phyloP scores from a whole-genome alignment of 1,140 invertebrate species.

The Magallana angulata region DNA sequence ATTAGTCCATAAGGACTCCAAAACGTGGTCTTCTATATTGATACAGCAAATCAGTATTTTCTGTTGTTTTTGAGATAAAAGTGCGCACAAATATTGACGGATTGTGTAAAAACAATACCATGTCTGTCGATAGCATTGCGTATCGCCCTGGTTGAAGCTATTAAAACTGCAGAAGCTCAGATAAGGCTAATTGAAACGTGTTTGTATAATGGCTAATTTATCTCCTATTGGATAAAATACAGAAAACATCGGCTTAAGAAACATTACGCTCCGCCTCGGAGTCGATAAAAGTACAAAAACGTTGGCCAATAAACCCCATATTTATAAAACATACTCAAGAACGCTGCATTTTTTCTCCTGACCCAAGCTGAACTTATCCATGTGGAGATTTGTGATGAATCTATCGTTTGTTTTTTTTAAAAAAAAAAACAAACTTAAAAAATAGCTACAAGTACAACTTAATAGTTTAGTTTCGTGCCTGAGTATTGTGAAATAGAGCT shows the following conservation, averaged over 20 bases:
- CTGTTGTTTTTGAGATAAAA: conserved; percentile 38
- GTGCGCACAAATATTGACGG: conserved; percentile 12
- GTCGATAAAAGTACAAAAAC: conserved; percentile 1
- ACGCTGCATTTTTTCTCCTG: not conserved
- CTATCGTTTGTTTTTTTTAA: not conserved
- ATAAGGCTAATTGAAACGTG: conserved; percentile 43
- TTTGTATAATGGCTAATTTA: conserved; percentile 33
- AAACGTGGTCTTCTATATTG: not conserved
- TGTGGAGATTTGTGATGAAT: not conserved
- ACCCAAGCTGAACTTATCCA: conserved; percentile 5
- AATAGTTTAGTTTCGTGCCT: too few species aligned
- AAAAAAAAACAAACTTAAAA: conserved; percentile 1
- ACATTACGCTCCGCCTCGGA: conserved; percentile 30
- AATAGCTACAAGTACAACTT: too few species aligned
- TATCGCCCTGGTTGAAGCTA: conserved; percentile 13
- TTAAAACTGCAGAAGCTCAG: conserved; percentile 16
- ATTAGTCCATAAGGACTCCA: too few species aligned
- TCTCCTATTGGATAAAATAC: conserved; percentile 40
- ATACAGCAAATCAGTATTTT: conserved; percentile 22
- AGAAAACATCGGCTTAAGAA: conserved; percentile 33
- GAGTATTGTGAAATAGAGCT: too few species aligned
- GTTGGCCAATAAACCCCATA: not conserved
- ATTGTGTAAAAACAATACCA: conserved; percentile 29
- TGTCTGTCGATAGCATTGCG: not conserved
- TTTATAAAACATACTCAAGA: conserved; percentile 12